Evolutionary conservation across 2,888 invertebrate species (phyloP).

Genomic region (Gisinianus flammeolus): DNA sequence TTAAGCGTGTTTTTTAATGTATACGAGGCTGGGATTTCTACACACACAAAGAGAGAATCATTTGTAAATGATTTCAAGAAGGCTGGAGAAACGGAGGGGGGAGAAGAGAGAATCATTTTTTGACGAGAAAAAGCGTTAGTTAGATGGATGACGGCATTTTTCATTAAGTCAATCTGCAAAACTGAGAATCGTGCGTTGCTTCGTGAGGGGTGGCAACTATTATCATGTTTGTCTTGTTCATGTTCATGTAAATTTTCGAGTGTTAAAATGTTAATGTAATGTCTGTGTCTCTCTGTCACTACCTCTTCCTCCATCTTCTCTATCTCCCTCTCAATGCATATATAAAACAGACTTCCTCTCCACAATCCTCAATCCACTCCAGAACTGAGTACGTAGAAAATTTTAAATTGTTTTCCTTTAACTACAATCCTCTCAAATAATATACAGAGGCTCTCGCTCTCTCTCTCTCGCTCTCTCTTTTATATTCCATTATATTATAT

Average conservation of each 20-base stretch:
- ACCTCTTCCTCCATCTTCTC: constrained; percentile 21
- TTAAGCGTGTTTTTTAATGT: neutral
- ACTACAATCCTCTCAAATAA: neutral
- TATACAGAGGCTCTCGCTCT: too few species aligned
- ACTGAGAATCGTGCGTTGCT: constrained; percentile 3
- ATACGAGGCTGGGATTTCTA: constrained; percentile 1
- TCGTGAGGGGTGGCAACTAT: constrained; percentile 31
- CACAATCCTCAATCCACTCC: neutral
- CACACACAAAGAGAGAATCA: neutral
- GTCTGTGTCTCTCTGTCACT: constrained; percentile 32
- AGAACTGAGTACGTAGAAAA: neutral
- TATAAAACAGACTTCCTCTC: constrained; percentile 11
- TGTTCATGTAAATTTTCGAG: constrained; percentile 34
- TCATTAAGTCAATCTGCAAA: constrained; percentile 26
- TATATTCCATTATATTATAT: neutral
- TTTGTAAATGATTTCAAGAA: neutral
- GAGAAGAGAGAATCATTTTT: constrained; percentile 1
- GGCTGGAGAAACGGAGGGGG: constrained; percentile 17
- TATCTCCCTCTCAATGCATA: neutral
- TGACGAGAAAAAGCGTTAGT: constrained; percentile 15
- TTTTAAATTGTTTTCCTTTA: too few species aligned
- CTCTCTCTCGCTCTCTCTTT: too few species aligned
- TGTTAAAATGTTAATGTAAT: constrained; percentile 38
- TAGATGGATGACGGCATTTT: constrained; percentile 19
- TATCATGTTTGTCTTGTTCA: constrained; percentile 16